Percentiles rank a stretch among this genome's conserved stretches.
phyloP scores from a whole-genome alignment of 1,140 invertebrate species.

The Drosophila triauraria region DNA sequence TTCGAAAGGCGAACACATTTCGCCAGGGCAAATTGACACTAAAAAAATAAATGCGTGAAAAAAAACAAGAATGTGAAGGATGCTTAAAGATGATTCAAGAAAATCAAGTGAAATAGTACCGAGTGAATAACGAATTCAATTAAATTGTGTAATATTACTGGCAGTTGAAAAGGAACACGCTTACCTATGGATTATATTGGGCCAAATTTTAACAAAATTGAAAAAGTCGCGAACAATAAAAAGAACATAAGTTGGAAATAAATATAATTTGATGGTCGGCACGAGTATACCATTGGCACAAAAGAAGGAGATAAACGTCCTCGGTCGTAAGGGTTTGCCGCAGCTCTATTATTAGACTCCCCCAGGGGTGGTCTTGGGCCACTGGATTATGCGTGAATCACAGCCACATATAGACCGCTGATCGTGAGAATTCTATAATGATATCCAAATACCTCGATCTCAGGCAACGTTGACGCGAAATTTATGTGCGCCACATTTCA shows the following conservation, averaged over 20 bases:
- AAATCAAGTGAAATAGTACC: constrained; percentile 9
- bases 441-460: constrained; percentile 35
- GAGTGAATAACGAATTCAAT: constrained; percentile 6
- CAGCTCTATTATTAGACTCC: constrained; percentile 48
- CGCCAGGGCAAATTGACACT: constrained; percentile 23
- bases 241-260: constrained; percentile 36
- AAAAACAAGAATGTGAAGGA: constrained; percentile 34
- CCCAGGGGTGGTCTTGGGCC: constrained; percentile 43
- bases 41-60: constrained; percentile 8
- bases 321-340: constrained; percentile 23
- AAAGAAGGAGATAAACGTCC: constrained; percentile 34
- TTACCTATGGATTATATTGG: no score
- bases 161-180: neutral
- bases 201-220: neutral
- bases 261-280: constrained; percentile 49
- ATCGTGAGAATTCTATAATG: constrained; percentile 48
- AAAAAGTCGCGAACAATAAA: constrained; percentile 20
- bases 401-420: constrained; percentile 26
- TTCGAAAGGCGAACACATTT: constrained; percentile 46
- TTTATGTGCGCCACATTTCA: constrained; percentile 60
- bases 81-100: neutral
- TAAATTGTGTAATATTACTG: constrained; percentile 29
- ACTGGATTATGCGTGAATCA: constrained; percentile 68
- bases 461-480: constrained; percentile 34
- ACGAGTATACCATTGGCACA: constrained; percentile 54